phyloP scores from a whole-genome alignment of 2,113 vertebrate genomes.

The Pterocles gutturalis region DNA sequence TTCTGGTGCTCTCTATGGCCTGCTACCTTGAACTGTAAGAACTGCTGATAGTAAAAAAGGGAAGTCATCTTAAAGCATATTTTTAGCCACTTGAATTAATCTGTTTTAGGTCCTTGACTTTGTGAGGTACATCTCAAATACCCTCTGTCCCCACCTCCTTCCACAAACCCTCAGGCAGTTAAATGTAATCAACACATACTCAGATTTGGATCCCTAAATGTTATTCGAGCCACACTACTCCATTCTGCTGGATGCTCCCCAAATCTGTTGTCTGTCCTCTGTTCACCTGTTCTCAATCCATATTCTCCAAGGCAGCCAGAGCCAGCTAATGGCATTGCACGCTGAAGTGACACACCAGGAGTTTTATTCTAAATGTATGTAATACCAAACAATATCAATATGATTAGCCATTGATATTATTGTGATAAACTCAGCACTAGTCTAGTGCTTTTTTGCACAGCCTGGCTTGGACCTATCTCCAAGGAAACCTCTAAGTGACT shows the following conservation, averaged over 20 bases:
- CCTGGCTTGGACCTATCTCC: background rate
- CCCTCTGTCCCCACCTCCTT: background rate
- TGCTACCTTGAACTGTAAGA: background rate
- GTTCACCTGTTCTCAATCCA: background rate
- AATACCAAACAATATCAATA: background rate
- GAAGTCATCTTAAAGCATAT: background rate
- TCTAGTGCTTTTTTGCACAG: background rate
- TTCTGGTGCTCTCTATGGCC: background rate
- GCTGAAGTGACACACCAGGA: background rate
- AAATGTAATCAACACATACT: background rate
- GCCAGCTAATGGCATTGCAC: background rate
- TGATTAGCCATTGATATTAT: background rate
- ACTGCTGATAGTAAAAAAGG: background rate
- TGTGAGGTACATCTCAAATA: background rate
- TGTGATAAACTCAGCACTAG: background rate
- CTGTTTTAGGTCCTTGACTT: background rate
- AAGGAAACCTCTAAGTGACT: background rate
- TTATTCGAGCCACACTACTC: background rate
- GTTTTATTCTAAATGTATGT: background rate
- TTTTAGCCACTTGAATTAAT: background rate
- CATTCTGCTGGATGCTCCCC: background rate
- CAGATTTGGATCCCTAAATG: background rate
- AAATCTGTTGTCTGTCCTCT: background rate
- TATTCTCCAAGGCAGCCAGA: background rate
- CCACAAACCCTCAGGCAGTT: background rate